Evolutionary conservation across 2,797 vertebrate species (phyloP), one percentile per base, ranked within the genome.

Genomic region (Scomberomorus guttatus): DNA sequence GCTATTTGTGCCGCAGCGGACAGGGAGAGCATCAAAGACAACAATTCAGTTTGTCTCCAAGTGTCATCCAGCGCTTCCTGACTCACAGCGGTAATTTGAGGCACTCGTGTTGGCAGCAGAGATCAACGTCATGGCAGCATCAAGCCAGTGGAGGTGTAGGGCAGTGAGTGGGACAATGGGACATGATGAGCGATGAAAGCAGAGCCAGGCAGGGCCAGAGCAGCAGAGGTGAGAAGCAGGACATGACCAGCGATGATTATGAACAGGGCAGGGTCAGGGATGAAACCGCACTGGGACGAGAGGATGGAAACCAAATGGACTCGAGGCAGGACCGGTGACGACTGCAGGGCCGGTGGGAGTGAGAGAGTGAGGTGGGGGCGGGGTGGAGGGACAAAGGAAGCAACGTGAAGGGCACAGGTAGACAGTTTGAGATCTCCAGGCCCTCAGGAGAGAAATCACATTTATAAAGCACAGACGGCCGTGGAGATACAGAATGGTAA

Each of bases 211-310:
- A 22, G 72, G 74, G 78, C 71, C 83, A 72, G 80, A 78, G 87
- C 60, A 57, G 68, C 82, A 82, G 77, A 91, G 89, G 89, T 91
- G 86, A 85, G 85, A 77, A 69, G 74, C 83, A 68, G 83, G 86
- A 88, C 87, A 77, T 70, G 87, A 83, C 77, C 64, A 6, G 82
- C 25, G 71, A 79, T 90, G 86, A 91, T 89, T 69, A 51, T 0
- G 15, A 82, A 67, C 83, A 85, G 81, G 71, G 54, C 20, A 64
- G 72, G 80, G 87, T 89, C 83, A 77, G 76, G 69, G 66, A 82
- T 57, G 69, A 87, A 75, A 65, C 50, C 39, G 24, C 76, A 73
- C 67, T 24, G 85, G 82, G 77, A 85, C n/a, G 5, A 54, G 58
- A 56, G 39, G 48, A 75, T 76, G 71, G 72, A 75, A 75, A 85